A percentile compares a stretch with the other conserved stretches of the same genome.
Conservation (phyloP, 35 echinoderm and acorn worm species). For the Holothuria glaberrima region DNA sequence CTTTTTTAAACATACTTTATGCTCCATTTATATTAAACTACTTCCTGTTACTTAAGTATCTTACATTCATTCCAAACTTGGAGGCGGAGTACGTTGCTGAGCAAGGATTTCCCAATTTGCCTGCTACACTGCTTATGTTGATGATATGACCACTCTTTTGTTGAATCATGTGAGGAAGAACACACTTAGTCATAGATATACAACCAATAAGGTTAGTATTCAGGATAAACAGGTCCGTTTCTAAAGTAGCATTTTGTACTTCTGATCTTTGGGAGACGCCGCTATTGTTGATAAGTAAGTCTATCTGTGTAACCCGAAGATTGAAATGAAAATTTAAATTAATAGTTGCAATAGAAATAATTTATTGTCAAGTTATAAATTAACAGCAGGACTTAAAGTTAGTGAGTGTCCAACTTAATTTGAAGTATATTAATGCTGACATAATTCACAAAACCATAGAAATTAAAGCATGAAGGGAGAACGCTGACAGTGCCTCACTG, state of each 20-base stretch:
- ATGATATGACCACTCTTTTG: slow-evolving; percentile 77
- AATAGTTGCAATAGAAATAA: no score
- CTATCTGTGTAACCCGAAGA: slow-evolving; percentile 67
- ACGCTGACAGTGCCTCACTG: no score
- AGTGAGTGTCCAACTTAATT: no score
- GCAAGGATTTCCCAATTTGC: slow-evolving; percentile 55
- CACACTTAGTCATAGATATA: slow-evolving; percentile 81
- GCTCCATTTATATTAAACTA: no score
- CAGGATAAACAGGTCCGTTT: slow-evolving; percentile 69
- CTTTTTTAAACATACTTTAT: not conserved
- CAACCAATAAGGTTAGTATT: slow-evolving; percentile 80
- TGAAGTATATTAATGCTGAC: no score
- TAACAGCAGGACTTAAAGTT: no score
- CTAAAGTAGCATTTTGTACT: slow-evolving; percentile 58
- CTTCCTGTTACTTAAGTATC: not conserved
- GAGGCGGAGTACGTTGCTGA: slow-evolving; percentile 74
- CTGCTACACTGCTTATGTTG: slow-evolving; percentile 86
- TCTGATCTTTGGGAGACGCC: slow-evolving; percentile 78
- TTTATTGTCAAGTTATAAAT: not conserved
- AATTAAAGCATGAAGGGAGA: no score
- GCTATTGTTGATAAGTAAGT: slow-evolving; percentile 89
- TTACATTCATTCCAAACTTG: slow-evolving; percentile 87
- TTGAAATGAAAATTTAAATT: no score
- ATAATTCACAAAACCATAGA: no score
- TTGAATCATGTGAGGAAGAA: slow-evolving; percentile 74